Evolutionary conservation across 2,888 invertebrate genomes (phyloP), one percentile per base, ranked within the genome.

Genomic region (Nomada ferruginata): DNA sequence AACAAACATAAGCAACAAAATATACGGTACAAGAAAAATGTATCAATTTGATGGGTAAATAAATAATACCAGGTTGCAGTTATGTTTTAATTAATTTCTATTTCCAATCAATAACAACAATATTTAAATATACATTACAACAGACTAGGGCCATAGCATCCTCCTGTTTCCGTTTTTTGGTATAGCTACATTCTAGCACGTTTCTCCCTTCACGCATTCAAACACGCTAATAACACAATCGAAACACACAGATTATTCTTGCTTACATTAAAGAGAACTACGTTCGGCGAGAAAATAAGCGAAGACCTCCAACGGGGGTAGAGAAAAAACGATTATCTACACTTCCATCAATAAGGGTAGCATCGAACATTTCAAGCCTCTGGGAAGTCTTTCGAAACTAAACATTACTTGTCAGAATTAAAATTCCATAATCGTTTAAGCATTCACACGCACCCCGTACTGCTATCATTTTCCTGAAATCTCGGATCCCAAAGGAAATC

Each of bases 131-230:
- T 88, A 87, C 78, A 85, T 83, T 90, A 89, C 87, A 89, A 81
- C 88, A 89, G 92, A 92, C 92, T 92, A 92, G 92, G 88, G 81
- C 86, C 85, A 89, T 79, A 83, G 83, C 83, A 83, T 82, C 70
- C 65, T 68, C 55, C 63, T 65, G 57, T 76, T 65, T 65, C 59
- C 65, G 55, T 70, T 87, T 89, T 90, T 90, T 90, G 90, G 87
- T 86, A 89, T 85, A 82, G 78, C 74, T 79, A 75, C 78, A 68
- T 65, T 65, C 47, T 75, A 80, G 70, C 66, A 79, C 85, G 77
- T 64, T 76, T 52, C 10, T 42, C 57, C 23, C 47, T 70, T 36
- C 44, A 36, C 13, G 42, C 57, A 23, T 52, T 65, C 52, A 18
- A 20, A 68, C 73, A 52, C 29, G 44, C 20, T 64, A 20, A 55